Conservation (phyloP, 2,888 invertebrate genomes). For the Drosophila kambysellisi region DNA sequence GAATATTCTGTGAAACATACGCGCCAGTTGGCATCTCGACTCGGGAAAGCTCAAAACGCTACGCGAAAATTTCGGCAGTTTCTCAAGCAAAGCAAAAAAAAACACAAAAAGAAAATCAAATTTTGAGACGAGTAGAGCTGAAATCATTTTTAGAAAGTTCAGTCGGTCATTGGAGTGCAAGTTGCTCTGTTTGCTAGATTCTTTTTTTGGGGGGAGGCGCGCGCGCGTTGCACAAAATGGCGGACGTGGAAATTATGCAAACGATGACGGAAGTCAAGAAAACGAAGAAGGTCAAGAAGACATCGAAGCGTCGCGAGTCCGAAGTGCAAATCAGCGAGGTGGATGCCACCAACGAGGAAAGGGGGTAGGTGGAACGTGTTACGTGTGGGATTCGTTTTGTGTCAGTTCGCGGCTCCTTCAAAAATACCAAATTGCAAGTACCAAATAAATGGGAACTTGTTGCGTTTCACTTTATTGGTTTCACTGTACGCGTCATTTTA, state of each 20-base stretch:
- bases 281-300: slow-evolving; percentile 96
- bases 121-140: slow-evolving; percentile 37
- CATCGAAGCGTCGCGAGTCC: slow-evolving; percentile 92
- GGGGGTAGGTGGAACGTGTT: slow-evolving; percentile 93
- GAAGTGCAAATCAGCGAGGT: slow-evolving; percentile 94
- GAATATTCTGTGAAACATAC: slow-evolving; percentile 66
- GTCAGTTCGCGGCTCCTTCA: slow-evolving; percentile 48
- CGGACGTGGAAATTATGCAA: slow-evolving; percentile 95
- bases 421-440: slow-evolving; percentile 5
- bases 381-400: slow-evolving; percentile 66
- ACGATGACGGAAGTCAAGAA: slow-evolving; percentile 93
- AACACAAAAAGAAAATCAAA: slow-evolving; percentile 9
- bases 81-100: background rate
- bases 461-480: background rate
- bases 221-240: slow-evolving; percentile 87
- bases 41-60: slow-evolving; percentile 82
- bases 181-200: slow-evolving; percentile 9
- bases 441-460: background rate
- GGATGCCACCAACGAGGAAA: slow-evolving; percentile 88
- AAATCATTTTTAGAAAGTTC: slow-evolving; percentile 73
- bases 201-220: slow-evolving; percentile 2
- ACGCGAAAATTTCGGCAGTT: slow-evolving; percentile 48
- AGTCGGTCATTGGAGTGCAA: slow-evolving; percentile 82
- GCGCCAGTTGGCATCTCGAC: slow-evolving; percentile 84
- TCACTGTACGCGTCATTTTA: background rate